A percentile compares a stretch with the other conserved stretches of the same genome.
These are phyloP conservation scores for Sminthopsis crassicaudata DNA, from an alignment of 2,113 vertebrate species.

Conservation along the genomic window DNA sequence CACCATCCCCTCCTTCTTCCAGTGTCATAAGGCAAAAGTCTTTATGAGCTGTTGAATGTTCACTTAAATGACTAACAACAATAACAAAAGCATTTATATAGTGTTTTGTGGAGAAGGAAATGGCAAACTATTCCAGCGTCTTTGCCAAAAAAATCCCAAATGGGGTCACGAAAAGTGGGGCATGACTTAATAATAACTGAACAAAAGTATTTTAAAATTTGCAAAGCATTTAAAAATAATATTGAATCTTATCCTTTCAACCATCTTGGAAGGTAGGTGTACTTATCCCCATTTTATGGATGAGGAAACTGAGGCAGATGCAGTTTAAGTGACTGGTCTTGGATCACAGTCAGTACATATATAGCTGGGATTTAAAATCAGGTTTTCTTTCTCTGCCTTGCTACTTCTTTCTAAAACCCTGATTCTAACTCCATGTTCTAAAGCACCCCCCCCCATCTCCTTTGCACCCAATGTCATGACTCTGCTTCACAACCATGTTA, in stretches of 20 bases:
- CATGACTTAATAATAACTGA: not conserved
- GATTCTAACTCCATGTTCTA: not conserved
- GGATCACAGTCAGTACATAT: not conserved
- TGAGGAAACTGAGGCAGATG: not conserved
- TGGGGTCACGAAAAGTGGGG: not conserved
- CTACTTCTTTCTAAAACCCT: not conserved
- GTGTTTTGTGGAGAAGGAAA: not conserved
- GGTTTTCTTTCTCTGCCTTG: not conserved
- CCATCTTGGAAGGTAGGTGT: not conserved
- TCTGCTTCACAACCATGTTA: not conserved
- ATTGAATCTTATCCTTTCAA: slow-evolving; percentile 42
- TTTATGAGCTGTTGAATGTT: not conserved
- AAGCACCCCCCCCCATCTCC: not conserved
- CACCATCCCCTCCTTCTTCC: slow-evolving; percentile 7
- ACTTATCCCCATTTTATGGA: not conserved
- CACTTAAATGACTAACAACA: not conserved
- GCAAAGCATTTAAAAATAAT: slow-evolving; percentile 12
- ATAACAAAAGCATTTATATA: not conserved
- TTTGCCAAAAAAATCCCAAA: not conserved
- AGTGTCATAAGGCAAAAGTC: slow-evolving; percentile 28
- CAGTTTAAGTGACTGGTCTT: not conserved
- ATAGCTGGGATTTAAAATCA: not conserved
- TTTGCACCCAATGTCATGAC: not conserved
- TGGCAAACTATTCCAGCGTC: not conserved
- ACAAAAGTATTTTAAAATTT: not conserved